A percentile compares a stretch with the other conserved stretches of the same genome.
phyloP scores from a whole-genome alignment of 2,888 invertebrate genomes.

The Platerodrilus igneus region DNA sequence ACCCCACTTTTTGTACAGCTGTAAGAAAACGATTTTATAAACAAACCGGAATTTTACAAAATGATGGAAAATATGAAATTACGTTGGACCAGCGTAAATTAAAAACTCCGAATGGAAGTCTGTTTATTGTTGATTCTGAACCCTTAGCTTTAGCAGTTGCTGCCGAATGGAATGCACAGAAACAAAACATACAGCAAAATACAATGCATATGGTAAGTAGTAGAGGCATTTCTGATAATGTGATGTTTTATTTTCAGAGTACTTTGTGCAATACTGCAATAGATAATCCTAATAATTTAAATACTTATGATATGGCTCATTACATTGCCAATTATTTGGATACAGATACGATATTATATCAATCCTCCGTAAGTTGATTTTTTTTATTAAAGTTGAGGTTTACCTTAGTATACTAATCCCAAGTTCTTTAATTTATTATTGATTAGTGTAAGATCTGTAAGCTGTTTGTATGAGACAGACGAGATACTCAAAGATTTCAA shows the following conservation, averaged over 20 bases:
- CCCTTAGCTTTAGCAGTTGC: constrained; percentile 89
- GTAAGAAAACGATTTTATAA: constrained; percentile 69
- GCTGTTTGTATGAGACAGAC: too few species aligned
- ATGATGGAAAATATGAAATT: constrained; percentile 73
- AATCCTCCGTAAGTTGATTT: constrained; percentile 67
- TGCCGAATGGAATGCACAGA: constrained; percentile 90
- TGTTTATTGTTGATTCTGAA: constrained; percentile 76
- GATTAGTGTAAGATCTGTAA: too few species aligned
- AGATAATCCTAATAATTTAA: constrained; percentile 86
- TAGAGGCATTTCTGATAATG: background rate
- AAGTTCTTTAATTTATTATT: too few species aligned
- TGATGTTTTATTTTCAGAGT: constrained; percentile 56
- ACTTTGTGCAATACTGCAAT: constrained; percentile 84
- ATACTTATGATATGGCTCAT: constrained; percentile 69
- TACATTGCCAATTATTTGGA: constrained; percentile 75
- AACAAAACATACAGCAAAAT: constrained; percentile 67
- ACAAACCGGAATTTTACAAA: constrained; percentile 65
- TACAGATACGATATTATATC: constrained; percentile 78
- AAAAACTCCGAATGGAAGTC: constrained; percentile 81
- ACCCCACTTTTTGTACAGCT: constrained; percentile 32
- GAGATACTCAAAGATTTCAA: too few species aligned
- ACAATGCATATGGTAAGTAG: constrained; percentile 81
- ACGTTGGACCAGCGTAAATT: constrained; percentile 83
- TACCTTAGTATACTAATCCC: too few species aligned
- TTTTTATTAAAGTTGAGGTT: too few species aligned